Conservation (phyloP, 2,113 vertebrate genomes). For the Euleptes europaea region DNA sequence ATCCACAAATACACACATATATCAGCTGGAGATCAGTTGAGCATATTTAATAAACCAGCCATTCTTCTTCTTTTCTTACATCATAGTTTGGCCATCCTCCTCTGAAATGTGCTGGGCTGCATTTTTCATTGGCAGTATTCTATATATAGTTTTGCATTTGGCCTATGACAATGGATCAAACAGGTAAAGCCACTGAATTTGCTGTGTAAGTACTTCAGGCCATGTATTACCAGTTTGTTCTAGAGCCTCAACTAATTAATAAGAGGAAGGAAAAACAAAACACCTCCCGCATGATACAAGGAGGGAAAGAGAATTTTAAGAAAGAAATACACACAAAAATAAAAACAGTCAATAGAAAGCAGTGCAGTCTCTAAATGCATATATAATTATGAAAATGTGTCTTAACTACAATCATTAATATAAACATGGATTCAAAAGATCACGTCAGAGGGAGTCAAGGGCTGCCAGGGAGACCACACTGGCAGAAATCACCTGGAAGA, state of each 20-base stretch:
- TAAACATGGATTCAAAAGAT: background rate
- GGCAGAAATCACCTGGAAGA: background rate
- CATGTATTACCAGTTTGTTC: background rate
- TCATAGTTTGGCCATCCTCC: background rate
- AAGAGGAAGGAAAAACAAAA: background rate
- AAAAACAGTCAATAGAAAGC: background rate
- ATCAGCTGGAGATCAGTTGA: too few relatives aligned
- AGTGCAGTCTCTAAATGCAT: background rate
- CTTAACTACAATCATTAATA: background rate
- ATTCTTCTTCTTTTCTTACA: background rate
- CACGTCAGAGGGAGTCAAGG: background rate
- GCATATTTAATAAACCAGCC: background rate
- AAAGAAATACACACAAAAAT: background rate
- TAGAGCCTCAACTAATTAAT: background rate
- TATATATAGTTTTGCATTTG: fast-evolving
- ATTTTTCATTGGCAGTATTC: fast-evolving
- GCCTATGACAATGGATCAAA: fast-evolving
- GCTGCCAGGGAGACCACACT: background rate
- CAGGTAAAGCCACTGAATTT: background rate
- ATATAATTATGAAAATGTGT: too few relatives aligned
- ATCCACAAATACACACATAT: too few relatives aligned
- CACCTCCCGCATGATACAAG: too few relatives aligned
- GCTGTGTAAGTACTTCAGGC: background rate
- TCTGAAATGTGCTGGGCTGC: background rate
- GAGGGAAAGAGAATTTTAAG: background rate